Evolutionary conservation across 2,113 vertebrate genomes (phyloP).

Genomic region (Reinhardtius hippoglossoides): DNA sequence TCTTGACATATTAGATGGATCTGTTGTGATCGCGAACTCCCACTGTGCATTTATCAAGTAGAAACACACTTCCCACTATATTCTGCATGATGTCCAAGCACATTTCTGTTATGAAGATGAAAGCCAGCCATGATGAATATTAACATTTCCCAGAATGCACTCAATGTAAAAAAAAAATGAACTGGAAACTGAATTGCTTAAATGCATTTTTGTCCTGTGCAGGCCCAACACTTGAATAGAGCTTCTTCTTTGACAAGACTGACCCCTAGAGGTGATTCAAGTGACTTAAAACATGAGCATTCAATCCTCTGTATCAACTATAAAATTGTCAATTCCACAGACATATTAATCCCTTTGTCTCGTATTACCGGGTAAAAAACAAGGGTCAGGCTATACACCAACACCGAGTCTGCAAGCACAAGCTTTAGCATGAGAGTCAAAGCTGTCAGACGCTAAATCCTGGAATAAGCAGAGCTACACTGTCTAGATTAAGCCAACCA

Average conservation of each 20-base stretch:
- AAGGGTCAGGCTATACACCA: conserved; percentile 29
- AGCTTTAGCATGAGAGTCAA: conserved; percentile 25
- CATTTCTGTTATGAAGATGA: neutral
- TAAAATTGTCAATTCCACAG: conserved; percentile 21
- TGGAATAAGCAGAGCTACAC: conserved; percentile 50
- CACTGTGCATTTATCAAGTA: conserved; percentile 15
- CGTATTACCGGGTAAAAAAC: conserved; percentile 43
- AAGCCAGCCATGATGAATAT: conserved; percentile 16
- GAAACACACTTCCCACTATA: conserved; percentile 5
- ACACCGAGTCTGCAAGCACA: conserved; percentile 17
- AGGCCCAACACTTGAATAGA: neutral
- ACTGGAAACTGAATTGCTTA: conserved; percentile 1
- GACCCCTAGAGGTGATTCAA: conserved; percentile 68
- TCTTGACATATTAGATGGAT: conserved; percentile 7
- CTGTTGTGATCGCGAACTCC: conserved; percentile 25
- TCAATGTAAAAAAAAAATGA: conserved; percentile 15
- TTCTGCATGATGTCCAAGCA: neutral
- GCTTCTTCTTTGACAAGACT: conserved; percentile 62
- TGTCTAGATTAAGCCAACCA: conserved; percentile 58
- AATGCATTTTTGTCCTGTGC: conserved; percentile 23
- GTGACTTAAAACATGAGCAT: conserved; percentile 1
- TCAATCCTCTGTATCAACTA: neutral
- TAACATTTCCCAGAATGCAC: neutral
- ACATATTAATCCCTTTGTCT: conserved; percentile 40
- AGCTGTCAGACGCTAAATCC: conserved; percentile 61